These are phyloP conservation scores for Carcinoscorpius rotundicauda DNA, from an alignment of 1,140 invertebrate species.

Conservation along the genomic window DNA sequence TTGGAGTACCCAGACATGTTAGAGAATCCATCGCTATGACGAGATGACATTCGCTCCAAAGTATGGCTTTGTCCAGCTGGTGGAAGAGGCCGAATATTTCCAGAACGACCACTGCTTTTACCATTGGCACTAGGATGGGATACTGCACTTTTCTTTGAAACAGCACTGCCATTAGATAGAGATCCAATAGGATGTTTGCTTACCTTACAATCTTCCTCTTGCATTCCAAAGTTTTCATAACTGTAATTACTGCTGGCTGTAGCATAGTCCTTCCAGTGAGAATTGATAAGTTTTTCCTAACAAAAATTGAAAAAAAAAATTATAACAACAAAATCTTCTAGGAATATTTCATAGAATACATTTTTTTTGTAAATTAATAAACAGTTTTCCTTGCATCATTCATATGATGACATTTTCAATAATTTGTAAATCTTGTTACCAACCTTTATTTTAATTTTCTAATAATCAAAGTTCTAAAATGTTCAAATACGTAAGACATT, in stretches of 20 bases:
- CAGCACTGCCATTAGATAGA: slow-evolving; percentile 4
- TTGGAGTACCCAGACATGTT: background rate
- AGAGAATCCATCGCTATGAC: background rate
- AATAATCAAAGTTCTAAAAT: too few species aligned
- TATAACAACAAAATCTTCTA: too few species aligned
- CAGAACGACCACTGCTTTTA: background rate
- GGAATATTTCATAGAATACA: too few species aligned
- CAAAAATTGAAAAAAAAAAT: too few species aligned
- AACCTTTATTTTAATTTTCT: too few species aligned
- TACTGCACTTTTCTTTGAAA: background rate
- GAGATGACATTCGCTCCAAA: background rate
- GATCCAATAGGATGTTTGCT: slow-evolving; percentile 1
- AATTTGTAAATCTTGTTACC: too few species aligned
- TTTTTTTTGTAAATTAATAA: too few species aligned
- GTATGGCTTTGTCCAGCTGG: background rate
- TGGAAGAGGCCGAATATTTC: background rate
- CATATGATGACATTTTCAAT: too few species aligned
- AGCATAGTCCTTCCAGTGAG: slow-evolving; percentile 74
- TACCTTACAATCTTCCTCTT: slow-evolving; percentile 10
- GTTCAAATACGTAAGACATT: too few species aligned
- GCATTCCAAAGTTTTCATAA: slow-evolving; percentile 53
- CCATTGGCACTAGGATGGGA: too few species aligned
- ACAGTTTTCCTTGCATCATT: too few species aligned
- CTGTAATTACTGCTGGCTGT: slow-evolving; percentile 68
- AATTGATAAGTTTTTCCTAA: slow-evolving; percentile 65